Percentiles rank a stretch among this genome's conserved stretches.
phyloP scores from a whole-genome alignment of 2,797 vertebrate species.

The Lithobates sylvaticus region DNA sequence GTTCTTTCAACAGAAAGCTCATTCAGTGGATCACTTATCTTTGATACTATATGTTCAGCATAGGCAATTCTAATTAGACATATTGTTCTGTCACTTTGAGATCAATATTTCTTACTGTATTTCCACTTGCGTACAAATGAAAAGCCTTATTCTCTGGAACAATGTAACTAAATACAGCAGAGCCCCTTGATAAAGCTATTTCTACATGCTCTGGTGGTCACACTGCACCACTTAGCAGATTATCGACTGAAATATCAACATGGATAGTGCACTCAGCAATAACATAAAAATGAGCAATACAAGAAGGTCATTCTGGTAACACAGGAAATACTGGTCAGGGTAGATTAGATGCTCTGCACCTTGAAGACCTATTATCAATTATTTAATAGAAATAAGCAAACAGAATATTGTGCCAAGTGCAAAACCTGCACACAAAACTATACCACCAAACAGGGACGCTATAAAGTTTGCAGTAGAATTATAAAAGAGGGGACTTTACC shows the following conservation, averaged over 20 bases:
- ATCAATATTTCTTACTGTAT: conserved; percentile 55
- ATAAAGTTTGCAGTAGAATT: not conserved
- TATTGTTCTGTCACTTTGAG: conserved; percentile 8
- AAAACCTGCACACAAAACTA: not conserved
- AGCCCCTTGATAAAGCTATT: conserved; percentile 21
- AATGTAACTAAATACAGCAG: conserved; percentile 17
- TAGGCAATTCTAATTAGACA: conserved; percentile 31
- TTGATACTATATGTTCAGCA: not conserved
- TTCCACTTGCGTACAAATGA: conserved; percentile 24
- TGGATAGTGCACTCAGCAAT: conserved; percentile 19
- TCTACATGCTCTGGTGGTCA: conserved; percentile 30
- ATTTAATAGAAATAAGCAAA: not conserved
- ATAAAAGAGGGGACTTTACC: too few relatives aligned
- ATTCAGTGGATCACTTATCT: conserved; percentile 21
- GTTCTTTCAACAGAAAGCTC: conserved; percentile 8
- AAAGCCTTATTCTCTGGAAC: conserved; percentile 21
- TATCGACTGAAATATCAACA: conserved; percentile 50
- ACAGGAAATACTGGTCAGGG: not conserved
- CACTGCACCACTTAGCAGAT: conserved; percentile 46
- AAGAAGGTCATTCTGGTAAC: conserved; percentile 22
- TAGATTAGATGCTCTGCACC: not conserved
- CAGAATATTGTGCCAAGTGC: not conserved
- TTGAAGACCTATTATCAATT: not conserved
- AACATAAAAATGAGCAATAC: conserved; percentile 14
- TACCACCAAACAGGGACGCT: not conserved